phyloP scores from a whole-genome alignment of 2,888 invertebrate genomes.

The Rotaria magnacalcarata region DNA sequence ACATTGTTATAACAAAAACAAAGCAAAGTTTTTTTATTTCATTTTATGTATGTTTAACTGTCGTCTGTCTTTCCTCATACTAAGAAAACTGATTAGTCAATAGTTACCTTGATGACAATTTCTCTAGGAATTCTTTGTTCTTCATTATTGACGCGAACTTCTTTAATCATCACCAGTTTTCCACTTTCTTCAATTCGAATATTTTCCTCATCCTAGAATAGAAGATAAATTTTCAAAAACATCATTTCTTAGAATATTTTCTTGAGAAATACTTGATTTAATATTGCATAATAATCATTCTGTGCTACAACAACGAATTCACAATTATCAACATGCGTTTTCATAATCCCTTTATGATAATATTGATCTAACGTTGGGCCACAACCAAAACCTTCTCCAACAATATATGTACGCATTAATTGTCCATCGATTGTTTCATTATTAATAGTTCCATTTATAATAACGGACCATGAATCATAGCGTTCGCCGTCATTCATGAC shows the following conservation, averaged over 20 bases:
- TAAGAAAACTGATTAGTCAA: not conserved
- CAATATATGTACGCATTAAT: constrained; percentile 9
- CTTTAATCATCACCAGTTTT: constrained; percentile 83
- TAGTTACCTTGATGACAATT: constrained; percentile 4
- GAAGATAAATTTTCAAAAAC: not conserved
- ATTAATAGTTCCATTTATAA: constrained; percentile 94
- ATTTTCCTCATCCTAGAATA: constrained; percentile 38
- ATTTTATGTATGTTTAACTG: too few relatives aligned
- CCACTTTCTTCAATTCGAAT: constrained; percentile 67
- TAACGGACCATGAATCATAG: constrained; percentile 95
- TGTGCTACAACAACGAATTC: constrained; percentile 98
- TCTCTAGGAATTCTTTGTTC: not conserved
- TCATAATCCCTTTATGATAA: constrained; percentile 90
- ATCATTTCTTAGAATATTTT: too few relatives aligned
- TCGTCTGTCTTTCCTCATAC: too few relatives aligned
- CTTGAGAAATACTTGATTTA: constrained; percentile 56
- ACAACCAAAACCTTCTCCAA: constrained; percentile 78
- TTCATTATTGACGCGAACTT: constrained; percentile 65
- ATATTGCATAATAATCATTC: constrained; percentile 82
- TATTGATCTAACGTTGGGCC: constrained; percentile 89
- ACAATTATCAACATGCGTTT: constrained; percentile 90
- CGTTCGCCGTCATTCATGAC: constrained; percentile 99
- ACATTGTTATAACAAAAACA: too few relatives aligned
- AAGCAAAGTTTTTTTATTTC: too few relatives aligned
- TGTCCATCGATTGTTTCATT: constrained; percentile 14